phyloP scores from a whole-genome alignment of 2,113 vertebrate species.

The Epinephelus cyanopodus region DNA sequence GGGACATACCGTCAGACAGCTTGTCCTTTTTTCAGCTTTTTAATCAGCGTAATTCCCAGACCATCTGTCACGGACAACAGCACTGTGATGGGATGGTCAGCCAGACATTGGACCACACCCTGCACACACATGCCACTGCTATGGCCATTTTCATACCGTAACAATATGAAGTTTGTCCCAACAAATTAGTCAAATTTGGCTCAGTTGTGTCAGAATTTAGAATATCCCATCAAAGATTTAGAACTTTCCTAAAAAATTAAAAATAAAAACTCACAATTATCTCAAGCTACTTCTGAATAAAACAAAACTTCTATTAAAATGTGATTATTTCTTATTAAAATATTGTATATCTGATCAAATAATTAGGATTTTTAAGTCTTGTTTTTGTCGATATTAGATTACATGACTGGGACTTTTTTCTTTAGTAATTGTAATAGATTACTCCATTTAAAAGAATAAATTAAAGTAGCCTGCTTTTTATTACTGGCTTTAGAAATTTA shows the following conservation, averaged over 20 bases:
- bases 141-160: not conserved
- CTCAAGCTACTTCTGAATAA: not conserved
- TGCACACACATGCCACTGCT: slow-evolving; percentile 8
- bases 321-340: not conserved
- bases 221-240: too few species aligned
- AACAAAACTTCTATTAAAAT: not conserved
- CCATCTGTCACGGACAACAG: slow-evolving; percentile 39
- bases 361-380: not conserved
- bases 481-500: too few species aligned
- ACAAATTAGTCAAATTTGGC: not conserved
- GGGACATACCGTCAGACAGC: slow-evolving; percentile 16
- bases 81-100: slow-evolving; percentile 10
- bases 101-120: slow-evolving; percentile 1
- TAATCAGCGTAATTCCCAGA: slow-evolving; percentile 30
- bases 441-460: not conserved
- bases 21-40: slow-evolving; percentile 32
- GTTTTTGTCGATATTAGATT: not conserved
- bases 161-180: not conserved
- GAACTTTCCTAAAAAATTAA: too few species aligned
- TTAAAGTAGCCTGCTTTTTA: not conserved
- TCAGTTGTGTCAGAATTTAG: not conserved
- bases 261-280: not conserved
- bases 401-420: not conserved
- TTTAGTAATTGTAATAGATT: not conserved
- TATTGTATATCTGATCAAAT: not conserved